phyloP scores from a whole-genome alignment of 2,888 invertebrate genomes.

The Mimachlamys varia region DNA sequence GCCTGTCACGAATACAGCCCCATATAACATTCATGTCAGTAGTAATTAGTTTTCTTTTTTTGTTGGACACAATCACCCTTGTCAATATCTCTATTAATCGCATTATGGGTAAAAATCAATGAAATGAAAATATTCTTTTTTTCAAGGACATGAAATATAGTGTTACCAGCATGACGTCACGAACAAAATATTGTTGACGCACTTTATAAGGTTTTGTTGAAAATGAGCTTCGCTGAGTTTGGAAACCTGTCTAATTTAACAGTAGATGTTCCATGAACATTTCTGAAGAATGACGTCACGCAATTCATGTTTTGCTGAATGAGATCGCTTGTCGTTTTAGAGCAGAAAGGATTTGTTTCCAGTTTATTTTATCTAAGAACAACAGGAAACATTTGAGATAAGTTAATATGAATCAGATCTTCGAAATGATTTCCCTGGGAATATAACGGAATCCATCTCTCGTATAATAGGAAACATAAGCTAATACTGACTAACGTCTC shows the following conservation, averaged over 20 bases:
- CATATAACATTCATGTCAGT: not conserved
- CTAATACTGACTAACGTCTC: not conserved
- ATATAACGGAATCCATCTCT: not conserved
- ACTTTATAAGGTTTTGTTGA: too few species aligned
- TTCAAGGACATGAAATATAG: not conserved
- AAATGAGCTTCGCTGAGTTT: too few species aligned
- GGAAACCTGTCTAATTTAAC: not conserved
- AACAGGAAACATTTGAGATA: constrained; percentile 20
- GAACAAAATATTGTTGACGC: not conserved
- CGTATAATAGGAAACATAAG: not conserved
- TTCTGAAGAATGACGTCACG: not conserved
- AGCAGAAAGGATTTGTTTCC: not conserved
- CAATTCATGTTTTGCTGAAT: not conserved
- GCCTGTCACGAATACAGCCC: too few species aligned
- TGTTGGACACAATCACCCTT: not conserved
- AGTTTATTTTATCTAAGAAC: not conserved
- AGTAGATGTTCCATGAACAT: not conserved
- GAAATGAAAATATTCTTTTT: not conserved
- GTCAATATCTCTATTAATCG: not conserved
- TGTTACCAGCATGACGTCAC: not conserved
- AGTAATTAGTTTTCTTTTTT: not conserved
- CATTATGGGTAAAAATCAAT: not conserved
- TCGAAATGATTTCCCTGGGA: not conserved
- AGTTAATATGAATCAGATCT: not conserved
- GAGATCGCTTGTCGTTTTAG: not conserved